Evolutionary conservation across 2,113 vertebrate genomes (phyloP), one percentile per base, ranked within the genome.

Genomic region (Lepisosteus osseus): DNA sequence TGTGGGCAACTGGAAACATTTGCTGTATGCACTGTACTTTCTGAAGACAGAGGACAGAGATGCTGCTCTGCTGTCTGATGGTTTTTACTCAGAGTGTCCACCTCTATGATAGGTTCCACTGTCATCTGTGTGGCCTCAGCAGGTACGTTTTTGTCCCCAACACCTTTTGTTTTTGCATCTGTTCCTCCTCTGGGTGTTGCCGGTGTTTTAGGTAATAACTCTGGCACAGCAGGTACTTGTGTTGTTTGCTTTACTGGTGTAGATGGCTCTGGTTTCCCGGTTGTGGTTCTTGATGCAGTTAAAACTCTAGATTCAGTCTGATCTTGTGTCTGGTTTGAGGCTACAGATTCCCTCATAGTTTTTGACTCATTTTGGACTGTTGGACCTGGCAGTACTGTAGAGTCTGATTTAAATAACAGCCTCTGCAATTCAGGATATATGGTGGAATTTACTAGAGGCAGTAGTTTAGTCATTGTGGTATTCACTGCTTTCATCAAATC

Each of bases 31-130:
- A 51, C 9, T 4, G 0, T 51, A 17, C 4, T 17, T 42, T 12
- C 57, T 65, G n/a, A 54, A 13, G 15, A 8, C n/a, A 47, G 15
- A 63, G 29, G 45, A 62, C 69, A 74, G 11, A 40, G 15, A 61
- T 62, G 59, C 61, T 54, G n/a, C 17, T 77, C 69, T 61, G 66
- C 59, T 15, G 59, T 40, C 12, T 6, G 41, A 40, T 43, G n/a
- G 43, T 4, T 47, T 65, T 57, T 72, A 6, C 15, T 45, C 44
- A 47, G 12, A 14, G 41, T 8, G 45, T 6, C 47, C 2, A 3
- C 55, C 40, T 8, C 63, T 61, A 59, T 7, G 47, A 43, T 67
- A 14, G 29, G 42, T 17, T 72, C 43, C 15, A 14, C 43, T 9
- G n/a, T 47, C 64, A 44, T 15, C 54, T 44, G 14, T 51, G 45